Conservation (phyloP, 2,888 invertebrate genomes). For the Emmelina monodactyla region DNA sequence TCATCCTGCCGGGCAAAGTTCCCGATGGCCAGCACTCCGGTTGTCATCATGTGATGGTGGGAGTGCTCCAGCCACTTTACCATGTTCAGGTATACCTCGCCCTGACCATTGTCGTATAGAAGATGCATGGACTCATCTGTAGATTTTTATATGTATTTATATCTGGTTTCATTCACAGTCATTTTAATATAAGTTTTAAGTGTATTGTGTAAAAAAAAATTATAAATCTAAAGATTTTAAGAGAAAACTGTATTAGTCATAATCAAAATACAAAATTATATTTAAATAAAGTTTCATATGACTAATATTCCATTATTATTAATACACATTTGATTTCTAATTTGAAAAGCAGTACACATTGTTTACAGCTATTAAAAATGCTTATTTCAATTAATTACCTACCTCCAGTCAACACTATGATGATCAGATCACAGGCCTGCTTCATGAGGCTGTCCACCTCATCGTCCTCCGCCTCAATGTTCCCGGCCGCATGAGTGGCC, state of each 20-base stretch:
- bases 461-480: slow-evolving; percentile 47
- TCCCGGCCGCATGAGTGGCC: slow-evolving; percentile 26
- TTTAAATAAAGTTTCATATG: no score
- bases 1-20: slow-evolving; percentile 90
- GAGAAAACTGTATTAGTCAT: no score
- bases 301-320: no score
- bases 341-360: no score
- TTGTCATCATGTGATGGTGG: slow-evolving; percentile 79
- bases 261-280: no score
- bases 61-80: slow-evolving; percentile 79
- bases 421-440: slow-evolving; percentile 85
- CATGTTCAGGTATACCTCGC: slow-evolving; percentile 73
- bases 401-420: slow-evolving; percentile 88
- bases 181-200: not conserved
- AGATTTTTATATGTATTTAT: slow-evolving; percentile 13
- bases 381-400: no score
- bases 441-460: slow-evolving; percentile 71
- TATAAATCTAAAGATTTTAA: not conserved
- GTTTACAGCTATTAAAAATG: no score
- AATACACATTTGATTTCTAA: no score
- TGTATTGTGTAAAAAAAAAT: not conserved
- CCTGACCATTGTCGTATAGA: slow-evolving; percentile 79
- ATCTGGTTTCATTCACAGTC: not conserved
- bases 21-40: slow-evolving; percentile 85
- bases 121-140: slow-evolving; percentile 89